These are phyloP conservation scores for Auanema freiburgensis DNA, from an alignment of 2,888 invertebrate species.

Conservation along the genomic window DNA sequence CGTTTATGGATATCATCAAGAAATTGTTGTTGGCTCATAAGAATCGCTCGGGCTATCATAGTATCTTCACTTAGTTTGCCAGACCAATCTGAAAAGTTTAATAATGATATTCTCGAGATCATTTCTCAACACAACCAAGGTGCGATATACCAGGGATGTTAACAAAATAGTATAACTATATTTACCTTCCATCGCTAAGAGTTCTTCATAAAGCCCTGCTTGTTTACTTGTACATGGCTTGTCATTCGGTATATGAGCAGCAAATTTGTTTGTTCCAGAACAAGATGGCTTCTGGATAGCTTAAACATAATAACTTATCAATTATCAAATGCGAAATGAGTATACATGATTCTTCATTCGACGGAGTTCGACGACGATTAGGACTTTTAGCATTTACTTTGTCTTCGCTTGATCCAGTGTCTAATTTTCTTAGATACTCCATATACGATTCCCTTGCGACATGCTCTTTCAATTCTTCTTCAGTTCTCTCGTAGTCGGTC, in stretches of 20 bases:
- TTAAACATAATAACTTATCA: background rate
- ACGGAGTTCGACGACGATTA: background rate
- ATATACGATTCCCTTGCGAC: conserved; percentile 45
- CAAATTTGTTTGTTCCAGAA: background rate
- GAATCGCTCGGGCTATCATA: conserved; percentile 46
- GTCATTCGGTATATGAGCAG: conserved; percentile 9
- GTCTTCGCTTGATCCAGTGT: conserved; percentile 6
- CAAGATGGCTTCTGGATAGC: conserved; percentile 11
- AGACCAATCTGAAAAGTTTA: background rate
- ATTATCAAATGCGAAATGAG: background rate
- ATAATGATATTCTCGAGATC: background rate
- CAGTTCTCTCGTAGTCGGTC: conserved; percentile 88
- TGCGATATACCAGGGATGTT: background rate
- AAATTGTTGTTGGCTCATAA: conserved; percentile 54
- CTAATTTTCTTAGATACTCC: conserved; percentile 33
- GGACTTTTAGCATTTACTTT: conserved; percentile 1
- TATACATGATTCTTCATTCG: no score
- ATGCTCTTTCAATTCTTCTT: conserved; percentile 74
- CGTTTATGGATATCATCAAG: conserved; percentile 17
- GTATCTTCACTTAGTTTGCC: conserved; percentile 28
- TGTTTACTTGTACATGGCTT: conserved; percentile 13
- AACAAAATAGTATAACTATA: background rate
- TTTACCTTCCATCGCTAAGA: conserved; percentile 34
- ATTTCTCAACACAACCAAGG: background rate
- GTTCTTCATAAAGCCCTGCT: conserved; percentile 49